A percentile compares a stretch with the other conserved stretches of the same genome.
These are phyloP conservation scores for Dolichotis patagonum DNA, from an alignment of 2,113 vertebrate species.

Conservation along the genomic window DNA sequence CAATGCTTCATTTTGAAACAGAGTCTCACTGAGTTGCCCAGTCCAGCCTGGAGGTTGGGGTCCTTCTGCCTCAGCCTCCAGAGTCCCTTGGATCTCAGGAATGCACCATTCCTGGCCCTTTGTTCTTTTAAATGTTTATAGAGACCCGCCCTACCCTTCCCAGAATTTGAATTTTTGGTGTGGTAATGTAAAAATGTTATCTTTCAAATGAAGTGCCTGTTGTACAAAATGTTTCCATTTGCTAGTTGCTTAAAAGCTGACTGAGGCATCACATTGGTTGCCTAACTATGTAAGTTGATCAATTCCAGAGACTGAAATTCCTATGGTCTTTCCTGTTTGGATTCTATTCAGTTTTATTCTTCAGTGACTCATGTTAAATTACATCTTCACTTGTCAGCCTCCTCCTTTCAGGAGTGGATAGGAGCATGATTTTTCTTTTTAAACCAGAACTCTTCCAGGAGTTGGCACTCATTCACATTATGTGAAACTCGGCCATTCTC, in stretches of 20 bases:
- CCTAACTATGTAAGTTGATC: neutral
- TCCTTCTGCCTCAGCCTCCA: neutral
- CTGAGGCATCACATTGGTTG: neutral
- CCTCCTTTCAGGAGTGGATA: neutral
- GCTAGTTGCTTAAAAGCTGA: neutral
- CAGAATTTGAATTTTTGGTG: neutral
- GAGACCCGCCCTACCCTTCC: neutral
- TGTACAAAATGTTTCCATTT: neutral
- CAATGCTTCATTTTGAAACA: neutral
- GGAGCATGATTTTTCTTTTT: neutral
- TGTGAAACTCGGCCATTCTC: slow-evolving; percentile 3
- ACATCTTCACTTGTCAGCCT: slow-evolving; percentile 4
- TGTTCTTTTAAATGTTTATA: neutral
- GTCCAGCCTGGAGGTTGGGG: neutral
- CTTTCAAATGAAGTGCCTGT: neutral
- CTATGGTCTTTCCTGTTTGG: slow-evolving; percentile 19
- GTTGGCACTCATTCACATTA: neutral
- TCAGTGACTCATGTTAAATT: slow-evolving; percentile 44
- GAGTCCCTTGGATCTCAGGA: neutral
- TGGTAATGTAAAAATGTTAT: neutral
- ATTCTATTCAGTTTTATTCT: slow-evolving; percentile 46
- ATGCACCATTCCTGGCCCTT: neutral
- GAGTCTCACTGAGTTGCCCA: neutral
- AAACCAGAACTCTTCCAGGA: slow-evolving; percentile 31
- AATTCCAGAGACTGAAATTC: neutral